Percentiles rank a stretch among this genome's conserved stretches.
phyloP scores from a whole-genome alignment of 1,140 invertebrate genomes.

The Saccostrea echinata region DNA sequence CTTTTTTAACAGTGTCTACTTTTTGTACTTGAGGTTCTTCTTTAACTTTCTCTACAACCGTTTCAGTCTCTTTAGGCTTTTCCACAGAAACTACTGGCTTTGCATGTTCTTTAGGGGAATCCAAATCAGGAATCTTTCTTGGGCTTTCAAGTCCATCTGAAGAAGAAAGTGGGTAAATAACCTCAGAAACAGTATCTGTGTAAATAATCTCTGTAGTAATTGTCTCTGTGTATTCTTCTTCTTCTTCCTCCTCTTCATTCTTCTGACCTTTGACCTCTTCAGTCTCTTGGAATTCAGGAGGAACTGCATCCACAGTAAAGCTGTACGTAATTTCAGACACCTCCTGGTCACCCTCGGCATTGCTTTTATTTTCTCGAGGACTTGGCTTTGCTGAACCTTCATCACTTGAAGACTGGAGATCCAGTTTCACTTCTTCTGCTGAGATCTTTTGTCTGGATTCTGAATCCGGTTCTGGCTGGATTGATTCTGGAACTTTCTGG shows the following conservation, averaged over 20 bases:
- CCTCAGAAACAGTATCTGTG: conserved; percentile 55
- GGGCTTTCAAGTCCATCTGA: not conserved
- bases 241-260: conserved; percentile 17
- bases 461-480: not conserved
- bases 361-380: conserved; percentile 4
- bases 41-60: not conserved
- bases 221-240: conserved; percentile 58
- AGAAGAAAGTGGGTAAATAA: conserved; percentile 57
- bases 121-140: not conserved
- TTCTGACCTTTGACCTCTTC: conserved; percentile 4
- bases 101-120: conserved; percentile 31
- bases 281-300: conserved; percentile 66
- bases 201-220: not conserved
- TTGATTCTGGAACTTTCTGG: conserved; percentile 6
- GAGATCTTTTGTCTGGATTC: conserved; percentile 19
- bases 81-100: not conserved
- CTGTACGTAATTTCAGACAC: conserved; percentile 68
- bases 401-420: conserved; percentile 5
- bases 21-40: not conserved
- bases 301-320: conserved; percentile 65
- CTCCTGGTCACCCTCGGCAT: conserved; percentile 48
- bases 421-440: conserved; percentile 20
- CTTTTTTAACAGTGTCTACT: not conserved
- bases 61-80: not conserved
- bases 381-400: conserved; percentile 10